Evolutionary conservation across 2,113 vertebrate genomes (phyloP), one percentile per base, ranked within the genome.

Genomic region (Sinocyclocheilus rhinocerous): DNA sequence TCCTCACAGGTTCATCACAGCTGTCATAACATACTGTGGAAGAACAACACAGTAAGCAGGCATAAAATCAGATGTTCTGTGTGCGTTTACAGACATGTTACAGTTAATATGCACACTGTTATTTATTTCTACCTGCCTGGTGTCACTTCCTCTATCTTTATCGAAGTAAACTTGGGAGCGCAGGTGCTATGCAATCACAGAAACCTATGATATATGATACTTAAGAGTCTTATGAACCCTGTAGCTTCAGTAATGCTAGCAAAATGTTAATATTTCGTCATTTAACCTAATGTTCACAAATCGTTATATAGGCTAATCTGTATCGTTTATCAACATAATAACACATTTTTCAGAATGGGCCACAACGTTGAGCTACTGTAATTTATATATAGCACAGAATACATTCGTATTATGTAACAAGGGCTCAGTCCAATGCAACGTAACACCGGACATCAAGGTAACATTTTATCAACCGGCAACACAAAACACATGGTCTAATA

Each of bases 361-460:
- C 59, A 63, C 59, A 63, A 55, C 4, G 15, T 24, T 63, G 10
- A 26, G 61, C 11, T 65, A 13, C 63, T 15, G 65, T 29, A 18
- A 69, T 69, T 18, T 70, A 70, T 70, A 36, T 70, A 70, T 70
- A 70, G 67, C 29, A 10, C 29, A 36, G 15, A 70, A 70, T 70
- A 36, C 33, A 70, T 36, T 36, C 6, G 67, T 10, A 0, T 70
- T 70, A 70, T 70, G 67, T 18, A 70, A 36, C 67, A 20, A 36
- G 45, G 45, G 15, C 33, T 70, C 67, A 69, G 65, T 67, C 26
- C 6, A 7, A 33, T 33, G 12, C 1, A 69, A 69, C 1, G 26
- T 36, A 33, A 69, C 6, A 69, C 29, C 0, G 29, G 26, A 69
- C 15, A 69, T 33, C 1, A 69, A 33, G 15, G 26, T 18, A 33